Conservation (phyloP, 2,797 vertebrate genomes). For the Hybognathus amarus region DNA sequence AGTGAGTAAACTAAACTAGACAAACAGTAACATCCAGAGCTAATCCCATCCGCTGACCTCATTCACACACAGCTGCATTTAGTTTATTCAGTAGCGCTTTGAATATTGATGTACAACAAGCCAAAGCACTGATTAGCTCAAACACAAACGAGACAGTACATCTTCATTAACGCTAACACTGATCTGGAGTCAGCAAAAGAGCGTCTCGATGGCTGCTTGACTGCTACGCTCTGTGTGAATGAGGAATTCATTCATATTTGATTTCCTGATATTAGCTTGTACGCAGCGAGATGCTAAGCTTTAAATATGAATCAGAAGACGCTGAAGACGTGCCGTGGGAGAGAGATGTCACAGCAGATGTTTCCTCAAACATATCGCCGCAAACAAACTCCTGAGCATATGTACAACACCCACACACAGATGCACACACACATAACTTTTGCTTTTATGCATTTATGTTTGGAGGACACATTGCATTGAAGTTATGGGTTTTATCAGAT, state of each 20-base stretch:
- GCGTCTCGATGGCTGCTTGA: background rate
- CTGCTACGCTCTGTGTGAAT: conserved; percentile 3
- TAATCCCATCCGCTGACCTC: background rate
- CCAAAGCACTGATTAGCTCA: conserved; percentile 5
- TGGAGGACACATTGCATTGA: background rate
- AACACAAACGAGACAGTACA: conserved; percentile 4
- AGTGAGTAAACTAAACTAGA: conserved; percentile 6
- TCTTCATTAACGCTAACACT: background rate
- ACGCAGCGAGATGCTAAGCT: background rate
- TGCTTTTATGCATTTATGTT: background rate
- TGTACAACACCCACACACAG: conserved; percentile 24
- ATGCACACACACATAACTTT: conserved; percentile 13
- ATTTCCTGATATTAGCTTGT: conserved; percentile 7
- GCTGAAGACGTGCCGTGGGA: background rate
- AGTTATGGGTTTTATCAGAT: background rate
- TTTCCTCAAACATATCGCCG: conserved; percentile 13
- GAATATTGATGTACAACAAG: conserved; percentile 26
- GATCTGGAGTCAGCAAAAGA: background rate
- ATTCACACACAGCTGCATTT: conserved; percentile 18
- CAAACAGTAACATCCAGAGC: background rate
- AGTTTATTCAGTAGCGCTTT: conserved; percentile 2
- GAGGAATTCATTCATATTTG: conserved; percentile 9
- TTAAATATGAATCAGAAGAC: conserved; percentile 15
- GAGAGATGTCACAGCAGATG: background rate
- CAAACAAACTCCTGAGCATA: conserved; percentile 17